Base-by-base conservation (phyloP, 2,888 invertebrate genomes). In the Andrena haemorrhoa region DNA sequence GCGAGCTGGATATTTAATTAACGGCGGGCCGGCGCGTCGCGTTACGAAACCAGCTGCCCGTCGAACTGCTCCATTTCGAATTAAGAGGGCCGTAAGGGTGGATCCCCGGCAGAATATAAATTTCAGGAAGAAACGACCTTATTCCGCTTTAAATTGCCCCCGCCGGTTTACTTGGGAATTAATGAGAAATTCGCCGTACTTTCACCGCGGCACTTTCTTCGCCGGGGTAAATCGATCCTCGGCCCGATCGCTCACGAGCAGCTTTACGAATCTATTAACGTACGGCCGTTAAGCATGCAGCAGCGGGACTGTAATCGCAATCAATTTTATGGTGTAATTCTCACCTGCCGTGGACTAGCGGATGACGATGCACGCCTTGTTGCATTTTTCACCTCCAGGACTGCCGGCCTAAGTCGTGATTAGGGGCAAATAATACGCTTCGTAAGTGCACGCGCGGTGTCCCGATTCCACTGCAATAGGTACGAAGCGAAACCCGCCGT, bases 1-100 rank as follows among this genome's bases (percentile, higher is more conserved):
- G 86, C 88, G 86, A 84, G 85, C 87, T 89, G 86, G 89, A 90
- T 88, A 89, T 89, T 91, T 91, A 91, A 91, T 91, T 91, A 89
- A 88, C 84, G 70, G 81, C 86, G 84, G 86, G 87, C 87, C 85
- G 87, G 73, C 78, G 78, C 80, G 85, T 56, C 73, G 80, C 82
- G 85, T 89, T 89, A 84, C 83, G 86, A 89, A 86, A 89, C 80
- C 80, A 76, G 79, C 73, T 79, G 75, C 72, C 41, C 72, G 47
- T 29, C 58, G 64, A 65, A 23, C 61, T 68, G 56, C 75, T 65
- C 68, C 79, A 51, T 65, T 83, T 75, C 74, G 29, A 80, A 73
- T 82, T 75, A 75, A 80, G 77, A 56, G 23, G 69, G 63, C 23
- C 69, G 49, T 33, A 72, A 69, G 49, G 71, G 66, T 56, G 75